Base-by-base conservation (phyloP, 2,113 vertebrate genomes). In the Pantherophis guttatus region DNA sequence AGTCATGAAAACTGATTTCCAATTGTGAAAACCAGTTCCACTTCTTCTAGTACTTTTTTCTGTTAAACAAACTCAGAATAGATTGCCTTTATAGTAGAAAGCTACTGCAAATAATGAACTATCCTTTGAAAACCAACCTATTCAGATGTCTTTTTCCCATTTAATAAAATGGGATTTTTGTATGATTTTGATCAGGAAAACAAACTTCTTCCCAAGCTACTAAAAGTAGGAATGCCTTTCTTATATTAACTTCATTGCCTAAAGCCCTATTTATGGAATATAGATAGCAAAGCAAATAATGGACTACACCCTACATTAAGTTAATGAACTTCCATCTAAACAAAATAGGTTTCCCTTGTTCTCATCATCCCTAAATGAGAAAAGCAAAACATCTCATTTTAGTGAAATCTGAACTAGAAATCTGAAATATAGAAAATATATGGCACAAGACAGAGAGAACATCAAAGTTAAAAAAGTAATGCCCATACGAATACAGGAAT, bases 381-480 rank as follows among this genome's bases (percentile, higher is more conserved):
- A 85, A 93, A 90, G 59, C 10, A 53, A 90, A 85, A 89, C 33
- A 54, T 53, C 13, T 5, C 55, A 17, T 92, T 3, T 7, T 53
- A 89, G 29, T 93, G 62, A 23, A 54, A 0, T 0, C 62, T 48
- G 50, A 93, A 81, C 5, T 94, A 12, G 33, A 88, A 92, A 86
- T 54, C 2, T 70, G 12, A 21, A 33, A 26, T 48, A 48, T 15
- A 92, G 59, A 50, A 92, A 92, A 50, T 0, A 23, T 94, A 88
- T 53, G 29, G 9, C 59, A n/a, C 24, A 93, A 94, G 94, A 5
- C 53, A 39, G 94, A 90, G 90, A 93, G 57, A 52, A 93, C 2
- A 92, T 50, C 19, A 93, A 90, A 95, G 90, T 94, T 50, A 81
- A 81, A 44, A 94, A 95, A 92, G 0, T n/a, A 94, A 89, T 54